Percentiles rank a stretch among this genome's conserved stretches.
phyloP scores from a whole-genome alignment of 2,888 invertebrate genomes.

The Mesorhabditis belari region DNA sequence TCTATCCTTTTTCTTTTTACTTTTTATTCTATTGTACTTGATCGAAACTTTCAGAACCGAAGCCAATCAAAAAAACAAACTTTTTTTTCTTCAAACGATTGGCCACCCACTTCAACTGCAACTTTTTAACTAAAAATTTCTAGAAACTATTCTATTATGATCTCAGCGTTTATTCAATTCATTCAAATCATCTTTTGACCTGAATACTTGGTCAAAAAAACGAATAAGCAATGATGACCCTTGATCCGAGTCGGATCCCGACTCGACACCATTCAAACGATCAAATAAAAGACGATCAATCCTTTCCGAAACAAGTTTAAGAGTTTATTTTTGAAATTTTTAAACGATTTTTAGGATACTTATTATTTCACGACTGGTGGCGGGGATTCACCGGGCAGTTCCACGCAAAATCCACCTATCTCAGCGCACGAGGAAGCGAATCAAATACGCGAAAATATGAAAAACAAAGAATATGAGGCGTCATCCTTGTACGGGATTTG shows the following conservation, averaged over 20 bases:
- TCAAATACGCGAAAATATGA: neutral
- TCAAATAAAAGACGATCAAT: neutral
- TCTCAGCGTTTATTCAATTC: too few relatives aligned
- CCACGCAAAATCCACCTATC: too few relatives aligned
- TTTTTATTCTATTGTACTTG: too few relatives aligned
- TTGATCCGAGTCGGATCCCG: neutral
- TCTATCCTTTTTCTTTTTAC: too few relatives aligned
- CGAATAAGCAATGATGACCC: neutral
- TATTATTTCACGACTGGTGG: constrained; percentile 11
- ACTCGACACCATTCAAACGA: neutral
- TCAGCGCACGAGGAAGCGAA: neutral
- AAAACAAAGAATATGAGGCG: neutral
- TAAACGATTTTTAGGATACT: constrained; percentile 2
- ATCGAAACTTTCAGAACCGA: too few relatives aligned
- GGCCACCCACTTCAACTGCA: too few relatives aligned
- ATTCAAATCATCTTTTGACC: too few relatives aligned
- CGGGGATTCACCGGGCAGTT: neutral
- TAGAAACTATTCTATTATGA: too few relatives aligned
- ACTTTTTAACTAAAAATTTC: too few relatives aligned
- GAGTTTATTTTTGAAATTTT: neutral
- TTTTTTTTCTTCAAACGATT: too few relatives aligned
- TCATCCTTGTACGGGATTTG: neutral
- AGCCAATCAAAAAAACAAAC: too few relatives aligned
- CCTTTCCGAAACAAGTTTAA: neutral
- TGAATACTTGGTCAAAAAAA: too few relatives aligned